Evolutionary conservation across 92 coral and sea anemone genomes (phyloP).

Genomic region (Porites cylindrica): DNA sequence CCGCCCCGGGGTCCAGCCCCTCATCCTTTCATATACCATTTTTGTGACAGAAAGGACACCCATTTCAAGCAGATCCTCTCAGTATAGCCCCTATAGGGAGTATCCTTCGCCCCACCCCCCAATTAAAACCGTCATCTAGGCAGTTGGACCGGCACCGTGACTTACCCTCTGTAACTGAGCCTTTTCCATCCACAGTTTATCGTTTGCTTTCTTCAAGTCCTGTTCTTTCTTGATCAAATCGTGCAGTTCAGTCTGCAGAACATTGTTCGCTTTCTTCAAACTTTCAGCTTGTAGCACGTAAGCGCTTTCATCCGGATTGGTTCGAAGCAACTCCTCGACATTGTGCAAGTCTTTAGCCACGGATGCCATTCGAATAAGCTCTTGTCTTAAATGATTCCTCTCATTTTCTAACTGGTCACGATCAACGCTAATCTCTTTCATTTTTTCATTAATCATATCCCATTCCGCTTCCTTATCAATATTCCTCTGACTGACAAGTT

Average conservation of each 20-base stretch:
- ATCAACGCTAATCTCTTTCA: conserved; percentile 81
- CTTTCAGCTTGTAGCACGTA: conserved; percentile 92
- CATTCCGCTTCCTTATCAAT: conserved; percentile 88
- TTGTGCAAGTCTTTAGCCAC: conserved; percentile 90
- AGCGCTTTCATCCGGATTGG: conserved; percentile 92
- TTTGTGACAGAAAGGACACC: too few species aligned
- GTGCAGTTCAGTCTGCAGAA: conserved; percentile 89
- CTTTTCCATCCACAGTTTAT: conserved; percentile 91
- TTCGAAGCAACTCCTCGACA: conserved; percentile 74
- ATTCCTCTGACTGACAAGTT: conserved; percentile 90
- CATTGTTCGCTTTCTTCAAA: conserved; percentile 93
- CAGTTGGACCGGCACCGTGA: too few species aligned
- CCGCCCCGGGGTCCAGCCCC: too few species aligned
- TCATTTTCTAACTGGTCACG: conserved; percentile 75
- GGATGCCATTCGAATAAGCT: conserved; percentile 88
- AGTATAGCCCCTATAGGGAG: too few species aligned
- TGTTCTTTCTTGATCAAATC: conserved; percentile 74
- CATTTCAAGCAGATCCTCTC: too few species aligned
- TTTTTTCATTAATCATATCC: conserved; percentile 85
- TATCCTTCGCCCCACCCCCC: too few species aligned
- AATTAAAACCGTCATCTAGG: too few species aligned
- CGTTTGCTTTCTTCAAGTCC: conserved; percentile 86
- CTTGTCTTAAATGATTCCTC: conserved; percentile 70
- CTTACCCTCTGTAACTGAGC: conserved; percentile 86
- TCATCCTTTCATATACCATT: too few species aligned